Evolutionary conservation across 2,797 vertebrate genomes (phyloP).

Genomic region (Muraenolepis orangiensis): DNA sequence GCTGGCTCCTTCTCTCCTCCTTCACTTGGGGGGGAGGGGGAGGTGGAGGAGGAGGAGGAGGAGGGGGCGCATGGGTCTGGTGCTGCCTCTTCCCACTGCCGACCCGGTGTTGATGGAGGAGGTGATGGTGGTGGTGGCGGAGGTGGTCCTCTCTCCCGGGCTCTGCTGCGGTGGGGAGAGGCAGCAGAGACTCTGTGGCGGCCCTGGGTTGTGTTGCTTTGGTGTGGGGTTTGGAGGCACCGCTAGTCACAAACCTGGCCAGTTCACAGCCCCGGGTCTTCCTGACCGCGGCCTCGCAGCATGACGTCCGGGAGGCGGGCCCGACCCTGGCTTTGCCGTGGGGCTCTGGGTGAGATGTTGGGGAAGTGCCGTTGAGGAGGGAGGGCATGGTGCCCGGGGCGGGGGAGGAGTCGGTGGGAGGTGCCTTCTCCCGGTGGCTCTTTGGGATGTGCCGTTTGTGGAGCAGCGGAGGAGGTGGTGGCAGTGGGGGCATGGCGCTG

Average conservation of each 20-base stretch:
- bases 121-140: background rate
- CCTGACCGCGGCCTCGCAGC: constrained; percentile 59
- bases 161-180: background rate
- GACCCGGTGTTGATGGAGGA: constrained; percentile 47
- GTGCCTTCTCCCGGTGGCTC: constrained; percentile 71
- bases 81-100: constrained; percentile 79
- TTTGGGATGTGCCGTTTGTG: constrained; percentile 71
- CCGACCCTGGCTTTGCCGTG: constrained; percentile 75
- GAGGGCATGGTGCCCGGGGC: constrained; percentile 64
- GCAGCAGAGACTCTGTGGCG: background rate
- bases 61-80: constrained; percentile 60
- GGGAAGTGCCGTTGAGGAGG: constrained; percentile 69
- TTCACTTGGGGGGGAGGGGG: constrained; percentile 64
- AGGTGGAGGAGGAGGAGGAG: background rate
- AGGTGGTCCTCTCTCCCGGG: background rate
- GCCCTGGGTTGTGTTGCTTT: constrained; percentile 55
- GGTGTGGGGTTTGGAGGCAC: constrained; percentile 52
- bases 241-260: constrained; percentile 46
- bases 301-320: constrained; percentile 57
- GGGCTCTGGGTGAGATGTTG: constrained; percentile 72
- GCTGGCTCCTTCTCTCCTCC: constrained; percentile 74
- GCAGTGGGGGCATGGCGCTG: constrained; percentile 28
- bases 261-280: constrained; percentile 57
- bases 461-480: constrained; percentile 24
- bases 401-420: constrained; percentile 71